Conservation (phyloP, 53 echinoderm and acorn worm species). For the Zoroaster sp. region DNA sequence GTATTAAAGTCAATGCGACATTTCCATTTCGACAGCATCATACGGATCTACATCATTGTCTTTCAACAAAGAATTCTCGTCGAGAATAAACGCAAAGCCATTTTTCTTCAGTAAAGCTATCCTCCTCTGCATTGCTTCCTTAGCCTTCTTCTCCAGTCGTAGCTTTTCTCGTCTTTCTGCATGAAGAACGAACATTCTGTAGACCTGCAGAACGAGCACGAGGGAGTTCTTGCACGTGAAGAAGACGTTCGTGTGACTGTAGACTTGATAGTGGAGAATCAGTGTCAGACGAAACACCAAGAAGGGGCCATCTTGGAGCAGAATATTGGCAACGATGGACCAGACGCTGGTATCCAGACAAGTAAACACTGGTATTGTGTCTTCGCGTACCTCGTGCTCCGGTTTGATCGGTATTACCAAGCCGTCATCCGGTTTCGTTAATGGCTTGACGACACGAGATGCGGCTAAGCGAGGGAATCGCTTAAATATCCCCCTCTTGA, state of each 20-base stretch:
- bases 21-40: neutral
- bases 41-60: constrained; percentile 3
- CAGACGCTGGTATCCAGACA: constrained; percentile 91
- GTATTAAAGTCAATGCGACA: neutral
- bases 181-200: constrained; percentile 78
- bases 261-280: constrained; percentile 66
- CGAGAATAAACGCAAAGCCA: constrained; percentile 3
- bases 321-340: constrained; percentile 73
- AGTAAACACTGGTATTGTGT: constrained; percentile 62
- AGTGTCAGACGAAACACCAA: constrained; percentile 83
- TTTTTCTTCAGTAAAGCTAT: constrained; percentile 2
- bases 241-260: constrained; percentile 83
- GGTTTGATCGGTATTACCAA: constrained; percentile 74
- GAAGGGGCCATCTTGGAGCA: constrained; percentile 90
- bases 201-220: constrained; percentile 76
- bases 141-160: constrained; percentile 41
- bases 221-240: constrained; percentile 87
- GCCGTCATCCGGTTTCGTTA: neutral
- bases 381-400: constrained; percentile 77
- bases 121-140: constrained; percentile 31
- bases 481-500: constrained; percentile 73
- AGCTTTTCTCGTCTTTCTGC: constrained; percentile 30
- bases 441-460: constrained; percentile 31
- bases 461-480: constrained; percentile 57
- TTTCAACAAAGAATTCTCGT: neutral